Conservation (phyloP, 2,113 vertebrate genomes). For the Cyanistes caeruleus region DNA sequence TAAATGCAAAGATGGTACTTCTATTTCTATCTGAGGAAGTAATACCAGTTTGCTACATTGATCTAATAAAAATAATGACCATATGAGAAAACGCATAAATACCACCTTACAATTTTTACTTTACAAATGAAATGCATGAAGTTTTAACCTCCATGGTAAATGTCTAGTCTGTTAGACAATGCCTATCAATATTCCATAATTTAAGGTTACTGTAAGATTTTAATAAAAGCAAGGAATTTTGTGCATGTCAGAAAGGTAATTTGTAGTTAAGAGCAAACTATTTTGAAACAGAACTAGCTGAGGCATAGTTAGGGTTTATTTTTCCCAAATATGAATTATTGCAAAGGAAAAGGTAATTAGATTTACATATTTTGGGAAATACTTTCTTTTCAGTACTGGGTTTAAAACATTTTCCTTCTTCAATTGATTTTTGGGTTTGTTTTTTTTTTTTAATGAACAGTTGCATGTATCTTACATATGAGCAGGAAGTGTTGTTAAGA, state of each 20-base stretch:
- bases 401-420: neutral
- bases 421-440: neutral
- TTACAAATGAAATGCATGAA: neutral
- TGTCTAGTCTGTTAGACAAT: neutral
- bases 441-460: neutral
- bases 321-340: neutral
- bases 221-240: neutral
- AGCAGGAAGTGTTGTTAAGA: neutral
- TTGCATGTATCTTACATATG: neutral
- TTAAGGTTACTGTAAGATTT: neutral
- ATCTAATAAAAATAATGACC: neutral
- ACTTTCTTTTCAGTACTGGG: neutral
- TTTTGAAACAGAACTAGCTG: neutral
- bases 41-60: neutral
- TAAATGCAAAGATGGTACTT: neutral
- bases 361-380: neutral
- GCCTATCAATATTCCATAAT: neutral
- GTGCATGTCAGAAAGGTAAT: neutral
- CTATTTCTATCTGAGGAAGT: neutral
- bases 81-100: neutral
- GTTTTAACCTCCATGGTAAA: neutral
- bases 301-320: neutral
- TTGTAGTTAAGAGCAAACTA: neutral
- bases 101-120: neutral
- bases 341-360: neutral